Base-by-base conservation (phyloP, 2,888 invertebrate genomes). In the Amblyjoppa fuscipennis region DNA sequence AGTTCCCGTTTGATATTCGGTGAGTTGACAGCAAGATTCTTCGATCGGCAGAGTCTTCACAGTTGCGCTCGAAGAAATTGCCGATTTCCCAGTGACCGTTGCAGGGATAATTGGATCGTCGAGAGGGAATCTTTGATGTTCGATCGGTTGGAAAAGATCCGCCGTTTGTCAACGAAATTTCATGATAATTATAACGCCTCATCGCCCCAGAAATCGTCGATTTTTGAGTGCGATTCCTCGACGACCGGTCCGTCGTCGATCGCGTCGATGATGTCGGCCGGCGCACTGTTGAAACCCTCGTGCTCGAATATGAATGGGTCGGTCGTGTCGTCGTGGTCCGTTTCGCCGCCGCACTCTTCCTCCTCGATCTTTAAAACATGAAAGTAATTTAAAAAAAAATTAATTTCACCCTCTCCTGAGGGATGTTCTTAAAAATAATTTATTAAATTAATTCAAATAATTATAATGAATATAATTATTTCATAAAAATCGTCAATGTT, bases 131-230 rank as follows among this genome's bases (percentile, higher is more conserved):
- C 61, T 71, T 70, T 34, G 34, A 25, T 5, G 31, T 16, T 16
- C 20, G 51, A 66, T 70, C 70, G 73, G 34, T 75, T 41, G 70
- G 45, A 56, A 49, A 77, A 81, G 59, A 68, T 84, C 13, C 34
- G 38, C 45, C 13, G 11, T 31, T 31, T 45, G 45, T n/a, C 3
- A 34, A 56, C 34, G n/a, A 11, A 51, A 59, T 45, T 49, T 53
- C n/a, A 28, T 9, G 64, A 13, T 13, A 56, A 51, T 13, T 31
- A 82, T 90, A 90, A 92, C 86, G 88, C 88, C 20, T 88, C 84
- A 84, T 91, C 87, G 6, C 86, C 88, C 91, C 91, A 91, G 28
- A 82, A 85, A 59, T 85, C 69, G 69, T 91, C 90, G n/a, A 90
- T 81, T 31, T 87, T 84, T 11, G 74, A 71, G 49, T 69, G 75